Conservation (phyloP, 1,140 invertebrate species). For the Hesperophylax magnus region DNA sequence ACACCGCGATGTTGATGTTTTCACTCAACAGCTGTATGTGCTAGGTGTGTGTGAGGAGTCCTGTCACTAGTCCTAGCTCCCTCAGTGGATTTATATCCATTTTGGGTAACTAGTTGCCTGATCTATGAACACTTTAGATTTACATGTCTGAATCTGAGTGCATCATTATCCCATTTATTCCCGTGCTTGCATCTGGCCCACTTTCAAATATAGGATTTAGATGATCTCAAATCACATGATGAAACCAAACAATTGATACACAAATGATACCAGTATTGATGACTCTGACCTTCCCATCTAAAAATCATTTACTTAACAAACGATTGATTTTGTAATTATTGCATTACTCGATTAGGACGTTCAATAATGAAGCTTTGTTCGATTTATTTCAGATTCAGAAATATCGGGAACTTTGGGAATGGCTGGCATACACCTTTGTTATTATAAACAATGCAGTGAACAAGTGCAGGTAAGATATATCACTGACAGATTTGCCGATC, state of each 20-base stretch:
- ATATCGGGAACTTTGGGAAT: slow-evolving; percentile 84
- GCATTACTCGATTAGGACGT: neutral
- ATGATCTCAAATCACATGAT: neutral
- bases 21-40: no score
- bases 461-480: slow-evolving; percentile 80
- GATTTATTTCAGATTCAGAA: slow-evolving; percentile 71
- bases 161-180: no score
- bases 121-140: no score
- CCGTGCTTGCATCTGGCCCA: no score
- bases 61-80: no score
- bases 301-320: no score
- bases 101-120: no score
- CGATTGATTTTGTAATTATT: neutral
- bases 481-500: neutral
- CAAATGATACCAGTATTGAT: neutral
- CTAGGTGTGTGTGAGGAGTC: no score
- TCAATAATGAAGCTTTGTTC: neutral
- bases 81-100: no score
- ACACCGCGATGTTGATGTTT: no score
- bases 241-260: neutral
- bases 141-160: no score
- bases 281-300: neutral
- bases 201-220: no score
- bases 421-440: slow-evolving; percentile 90
- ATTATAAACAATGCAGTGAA: slow-evolving; percentile 95